phyloP scores from a whole-genome alignment of 2,113 vertebrate species.

The Dicrurus megarhynchus region DNA sequence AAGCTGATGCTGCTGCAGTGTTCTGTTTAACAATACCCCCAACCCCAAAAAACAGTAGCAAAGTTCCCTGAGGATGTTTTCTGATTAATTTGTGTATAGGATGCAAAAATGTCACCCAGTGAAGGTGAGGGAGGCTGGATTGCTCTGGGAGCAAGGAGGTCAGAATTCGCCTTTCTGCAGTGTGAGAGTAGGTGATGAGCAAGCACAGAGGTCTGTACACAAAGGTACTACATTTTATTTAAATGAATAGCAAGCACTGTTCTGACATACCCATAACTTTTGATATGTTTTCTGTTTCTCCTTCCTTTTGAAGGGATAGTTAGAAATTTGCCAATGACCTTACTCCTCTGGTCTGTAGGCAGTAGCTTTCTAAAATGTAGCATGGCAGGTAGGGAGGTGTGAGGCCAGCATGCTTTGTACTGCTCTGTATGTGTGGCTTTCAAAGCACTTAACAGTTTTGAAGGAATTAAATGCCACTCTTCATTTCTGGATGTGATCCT shows the following conservation, averaged over 20 bases:
- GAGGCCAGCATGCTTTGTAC: neutral
- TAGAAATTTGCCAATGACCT: neutral
- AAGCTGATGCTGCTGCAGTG: neutral
- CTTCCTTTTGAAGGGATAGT: neutral
- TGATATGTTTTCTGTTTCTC: neutral
- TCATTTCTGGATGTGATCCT: neutral
- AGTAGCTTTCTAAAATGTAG: neutral
- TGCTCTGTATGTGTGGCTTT: neutral
- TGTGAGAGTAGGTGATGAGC: neutral
- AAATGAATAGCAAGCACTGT: neutral
- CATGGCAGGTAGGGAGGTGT: neutral
- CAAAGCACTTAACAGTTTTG: neutral
- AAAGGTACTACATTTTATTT: neutral
- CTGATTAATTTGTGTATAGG: neutral
- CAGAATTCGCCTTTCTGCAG: neutral
- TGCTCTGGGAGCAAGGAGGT: neutral
- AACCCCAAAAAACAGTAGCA: neutral
- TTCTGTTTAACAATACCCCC: neutral
- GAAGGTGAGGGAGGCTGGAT: neutral
- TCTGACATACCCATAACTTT: neutral
- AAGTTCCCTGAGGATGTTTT: neutral
- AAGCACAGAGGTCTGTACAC: neutral
- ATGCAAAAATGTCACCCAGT: neutral
- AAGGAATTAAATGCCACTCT: neutral
- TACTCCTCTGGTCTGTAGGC: neutral